A percentile compares a stretch with the other conserved stretches of the same genome.
These are phyloP conservation scores for Acyrthosiphon pisum DNA, from an alignment of 1,140 invertebrate genomes.

Conservation along the genomic window DNA sequence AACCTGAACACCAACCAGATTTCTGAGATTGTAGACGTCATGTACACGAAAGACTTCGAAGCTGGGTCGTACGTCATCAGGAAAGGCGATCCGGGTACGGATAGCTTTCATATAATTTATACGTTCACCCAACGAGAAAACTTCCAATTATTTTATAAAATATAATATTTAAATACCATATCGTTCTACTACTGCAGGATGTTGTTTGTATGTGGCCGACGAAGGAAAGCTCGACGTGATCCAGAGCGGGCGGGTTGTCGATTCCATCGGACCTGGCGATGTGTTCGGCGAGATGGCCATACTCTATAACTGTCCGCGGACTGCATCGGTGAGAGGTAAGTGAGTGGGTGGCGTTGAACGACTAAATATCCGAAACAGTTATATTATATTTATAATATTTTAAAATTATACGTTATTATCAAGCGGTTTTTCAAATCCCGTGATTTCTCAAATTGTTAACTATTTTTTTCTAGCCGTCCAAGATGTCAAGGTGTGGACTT, in stretches of 20 bases:
- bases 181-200: slow-evolving; percentile 64
- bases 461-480: slow-evolving; percentile 70
- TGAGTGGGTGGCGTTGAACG: background rate
- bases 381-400: background rate
- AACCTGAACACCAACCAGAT: slow-evolving; percentile 86
- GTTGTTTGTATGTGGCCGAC: slow-evolving; percentile 81
- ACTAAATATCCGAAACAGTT: background rate
- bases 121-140: background rate
- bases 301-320: slow-evolving; percentile 86
- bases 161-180: background rate
- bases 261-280: slow-evolving; percentile 81
- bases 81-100: slow-evolving; percentile 79
- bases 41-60: slow-evolving; percentile 81
- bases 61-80: slow-evolving; percentile 82
- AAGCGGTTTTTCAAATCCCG: background rate
- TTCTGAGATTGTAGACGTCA: slow-evolving; percentile 86
- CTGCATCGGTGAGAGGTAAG: slow-evolving; percentile 76
- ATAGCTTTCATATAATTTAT: background rate
- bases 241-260: slow-evolving; percentile 78
- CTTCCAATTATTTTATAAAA: background rate
- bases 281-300: slow-evolving; percentile 94
- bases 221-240: slow-evolving; percentile 87
- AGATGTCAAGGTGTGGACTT: slow-evolving; percentile 80
- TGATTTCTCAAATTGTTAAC: background rate
- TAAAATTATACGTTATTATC: background rate